These are phyloP conservation scores for Ctenopoma multispine DNA, from an alignment of 2,797 vertebrate genomes.

Conservation along the genomic window DNA sequence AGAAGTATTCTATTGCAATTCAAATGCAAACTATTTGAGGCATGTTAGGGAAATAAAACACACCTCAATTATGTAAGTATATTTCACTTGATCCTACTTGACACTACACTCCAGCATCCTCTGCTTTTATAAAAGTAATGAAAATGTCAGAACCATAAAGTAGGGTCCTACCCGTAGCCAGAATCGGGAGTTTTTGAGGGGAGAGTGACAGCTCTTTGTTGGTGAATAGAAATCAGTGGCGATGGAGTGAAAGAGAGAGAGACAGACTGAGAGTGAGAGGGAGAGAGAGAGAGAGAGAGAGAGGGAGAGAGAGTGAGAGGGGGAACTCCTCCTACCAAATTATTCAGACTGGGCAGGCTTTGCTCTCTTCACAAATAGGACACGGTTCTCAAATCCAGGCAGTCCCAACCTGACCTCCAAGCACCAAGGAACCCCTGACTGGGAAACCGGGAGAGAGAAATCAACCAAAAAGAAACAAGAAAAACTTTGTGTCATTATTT, in stretches of 20 bases:
- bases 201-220: constrained; percentile 99
- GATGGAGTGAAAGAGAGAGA: constrained; percentile 81
- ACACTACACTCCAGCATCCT: constrained; percentile 11
- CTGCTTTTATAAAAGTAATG: constrained; percentile 65
- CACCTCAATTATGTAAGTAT: not conserved
- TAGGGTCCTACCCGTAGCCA: constrained; percentile 81
- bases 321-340: constrained; percentile 97
- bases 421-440: constrained; percentile 88
- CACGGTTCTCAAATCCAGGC: constrained; percentile 90
- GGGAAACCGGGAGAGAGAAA: constrained; percentile 83
- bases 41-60: constrained; percentile 12
- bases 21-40: not conserved
- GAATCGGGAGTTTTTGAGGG: constrained; percentile 87
- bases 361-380: constrained; percentile 96
- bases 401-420: constrained; percentile 95
- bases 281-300: constrained; percentile 63
- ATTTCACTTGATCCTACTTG: constrained; percentile 12
- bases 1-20: not conserved
- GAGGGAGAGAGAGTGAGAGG: constrained; percentile 82
- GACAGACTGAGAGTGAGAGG: constrained; percentile 62
- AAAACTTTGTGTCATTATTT: constrained; percentile 77
- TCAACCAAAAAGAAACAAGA: constrained; percentile 66
- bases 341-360: constrained; percentile 98
- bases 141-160: constrained; percentile 76
- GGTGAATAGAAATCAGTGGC: constrained; percentile 93